Evolutionary conservation across 2,888 invertebrate species (phyloP).

Genomic region (Apotomis betuletana): DNA sequence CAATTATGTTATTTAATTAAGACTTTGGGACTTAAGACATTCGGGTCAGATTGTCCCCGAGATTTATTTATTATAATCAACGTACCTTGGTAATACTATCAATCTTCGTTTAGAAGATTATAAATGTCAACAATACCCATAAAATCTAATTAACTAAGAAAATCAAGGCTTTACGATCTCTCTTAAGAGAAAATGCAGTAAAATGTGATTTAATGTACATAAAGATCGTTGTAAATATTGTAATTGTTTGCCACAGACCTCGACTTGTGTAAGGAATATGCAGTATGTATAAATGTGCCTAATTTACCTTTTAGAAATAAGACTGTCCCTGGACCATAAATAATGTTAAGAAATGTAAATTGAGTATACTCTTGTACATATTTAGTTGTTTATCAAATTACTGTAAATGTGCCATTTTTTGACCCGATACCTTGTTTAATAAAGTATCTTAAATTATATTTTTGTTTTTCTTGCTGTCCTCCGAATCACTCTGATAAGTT

Average conservation of each 20-base stretch:
- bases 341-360: not conserved
- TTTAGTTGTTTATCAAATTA: not conserved
- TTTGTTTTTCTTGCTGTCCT: conserved; percentile 21
- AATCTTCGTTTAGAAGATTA: not conserved
- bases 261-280: not conserved
- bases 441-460: conserved; percentile 19
- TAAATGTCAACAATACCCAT: not conserved
- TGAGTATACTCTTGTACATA: conserved; percentile 6
- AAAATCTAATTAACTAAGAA: not conserved
- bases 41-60: no score
- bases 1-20: no score
- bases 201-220: not conserved
- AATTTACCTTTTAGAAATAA: conserved; percentile 21
- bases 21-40: no score
- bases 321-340: conserved; percentile 34
- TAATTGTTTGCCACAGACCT: not conserved
- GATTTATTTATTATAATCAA: not conserved
- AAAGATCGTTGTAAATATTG: not conserved
- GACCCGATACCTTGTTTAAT: conserved; percentile 27
- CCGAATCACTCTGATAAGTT: not conserved
- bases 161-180: not conserved
- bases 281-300: conserved; percentile 10
- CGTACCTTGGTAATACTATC: not conserved
- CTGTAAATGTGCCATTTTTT: conserved; percentile 37
- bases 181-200: not conserved